A percentile compares a stretch with the other conserved stretches of the same genome.
Evolutionary conservation across 2,888 invertebrate genomes (phyloP).

Genomic region (Listrodromus nycthemerus): DNA sequence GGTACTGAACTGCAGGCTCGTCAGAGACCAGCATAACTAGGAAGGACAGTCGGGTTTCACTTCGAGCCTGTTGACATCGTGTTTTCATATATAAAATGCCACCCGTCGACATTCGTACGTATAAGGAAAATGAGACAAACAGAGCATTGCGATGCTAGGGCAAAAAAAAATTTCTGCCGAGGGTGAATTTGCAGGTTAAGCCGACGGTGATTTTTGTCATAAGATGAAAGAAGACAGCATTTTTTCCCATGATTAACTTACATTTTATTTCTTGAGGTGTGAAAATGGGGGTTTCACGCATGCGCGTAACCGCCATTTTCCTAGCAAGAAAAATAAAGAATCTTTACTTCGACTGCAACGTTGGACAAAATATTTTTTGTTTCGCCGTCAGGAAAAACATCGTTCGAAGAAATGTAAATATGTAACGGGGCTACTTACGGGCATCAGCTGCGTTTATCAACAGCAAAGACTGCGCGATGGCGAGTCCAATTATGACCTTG

Average conservation of each 20-base stretch:
- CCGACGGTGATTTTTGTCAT: too few relatives aligned
- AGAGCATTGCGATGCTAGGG: too few relatives aligned
- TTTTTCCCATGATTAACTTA: too few relatives aligned
- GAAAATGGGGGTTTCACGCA: too few relatives aligned
- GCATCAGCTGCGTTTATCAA: conserved; percentile 53
- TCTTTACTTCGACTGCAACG: neutral
- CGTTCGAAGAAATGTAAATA: neutral
- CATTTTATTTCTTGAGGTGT: too few relatives aligned
- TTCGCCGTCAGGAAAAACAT: neutral
- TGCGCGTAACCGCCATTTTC: too few relatives aligned
- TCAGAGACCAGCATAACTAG: neutral
- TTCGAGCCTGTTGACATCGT: too few relatives aligned
- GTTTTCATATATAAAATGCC: neutral
- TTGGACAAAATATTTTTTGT: neutral
- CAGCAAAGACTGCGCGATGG: conserved; percentile 31
- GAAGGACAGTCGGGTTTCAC: too few relatives aligned
- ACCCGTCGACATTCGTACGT: neutral
- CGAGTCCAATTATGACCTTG: conserved; percentile 16
- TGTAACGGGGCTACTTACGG: conserved; percentile 71
- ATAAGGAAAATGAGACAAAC: neutral
- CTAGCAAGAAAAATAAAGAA: neutral
- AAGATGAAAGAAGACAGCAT: too few relatives aligned
- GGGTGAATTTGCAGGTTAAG: too few relatives aligned
- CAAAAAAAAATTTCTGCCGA: neutral
- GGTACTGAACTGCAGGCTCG: neutral